These are phyloP conservation scores for Gymnogyps californianus DNA, from an alignment of 2,113 vertebrate species.

Conservation along the genomic window DNA sequence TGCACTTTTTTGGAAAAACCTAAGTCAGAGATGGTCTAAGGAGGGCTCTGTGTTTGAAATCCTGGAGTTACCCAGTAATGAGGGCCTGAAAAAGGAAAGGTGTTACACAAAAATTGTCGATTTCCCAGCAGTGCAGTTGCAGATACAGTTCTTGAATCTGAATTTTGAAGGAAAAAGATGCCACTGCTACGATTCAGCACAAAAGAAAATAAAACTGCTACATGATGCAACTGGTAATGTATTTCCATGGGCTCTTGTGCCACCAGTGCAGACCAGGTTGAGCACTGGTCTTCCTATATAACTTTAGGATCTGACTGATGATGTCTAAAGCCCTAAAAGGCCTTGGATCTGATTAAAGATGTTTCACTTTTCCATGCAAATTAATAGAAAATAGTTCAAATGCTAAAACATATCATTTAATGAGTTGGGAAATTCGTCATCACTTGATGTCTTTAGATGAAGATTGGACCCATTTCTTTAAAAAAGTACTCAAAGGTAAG, in stretches of 20 bases:
- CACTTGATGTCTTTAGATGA: not conserved
- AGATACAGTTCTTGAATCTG: not conserved
- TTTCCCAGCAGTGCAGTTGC: not conserved
- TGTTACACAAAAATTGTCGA: not conserved
- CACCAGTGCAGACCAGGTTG: not conserved
- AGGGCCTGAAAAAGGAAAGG: conserved; percentile 8
- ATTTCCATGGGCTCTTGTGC: not conserved
- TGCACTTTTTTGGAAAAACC: conserved; percentile 44
- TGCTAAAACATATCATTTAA: not conserved
- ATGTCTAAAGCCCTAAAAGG: not conserved
- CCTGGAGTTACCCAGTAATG: conserved; percentile 63
- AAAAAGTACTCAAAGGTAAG: not conserved
- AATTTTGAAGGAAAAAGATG: not conserved
- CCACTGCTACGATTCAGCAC: not conserved
- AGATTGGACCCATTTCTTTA: not conserved
- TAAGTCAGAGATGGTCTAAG: conserved; percentile 53
- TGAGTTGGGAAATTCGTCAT: not conserved
- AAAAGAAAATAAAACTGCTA: not conserved
- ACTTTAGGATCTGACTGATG: not conserved
- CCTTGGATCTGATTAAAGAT: not conserved
- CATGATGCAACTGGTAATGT: not conserved
- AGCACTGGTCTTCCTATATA: not conserved
- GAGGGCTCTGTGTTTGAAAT: conserved; percentile 55
- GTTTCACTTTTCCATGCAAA: not conserved
- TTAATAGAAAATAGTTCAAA: not conserved